Evolutionary conservation across 1,140 invertebrate species (phyloP).

Genomic region (Prorops nasuta): DNA sequence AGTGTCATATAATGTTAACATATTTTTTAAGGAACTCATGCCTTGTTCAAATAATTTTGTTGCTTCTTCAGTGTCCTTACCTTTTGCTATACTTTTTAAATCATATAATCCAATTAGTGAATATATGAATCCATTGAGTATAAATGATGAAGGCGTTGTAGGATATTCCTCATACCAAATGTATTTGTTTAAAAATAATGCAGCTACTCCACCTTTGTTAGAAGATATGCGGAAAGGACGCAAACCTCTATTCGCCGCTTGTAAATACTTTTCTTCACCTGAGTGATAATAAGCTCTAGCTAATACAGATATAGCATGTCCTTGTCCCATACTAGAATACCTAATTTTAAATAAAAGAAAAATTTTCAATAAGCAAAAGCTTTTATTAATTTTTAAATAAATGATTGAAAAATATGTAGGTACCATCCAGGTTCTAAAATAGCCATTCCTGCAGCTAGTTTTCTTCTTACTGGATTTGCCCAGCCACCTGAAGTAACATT

Average conservation of each 20-base stretch:
- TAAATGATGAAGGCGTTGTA: conserved; percentile 90
- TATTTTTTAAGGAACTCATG: conserved; percentile 82
- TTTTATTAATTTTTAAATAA: conserved; percentile 4
- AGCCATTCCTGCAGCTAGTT: conserved; percentile 72
- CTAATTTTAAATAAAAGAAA: conserved; percentile 52
- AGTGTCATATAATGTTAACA: conserved; percentile 92
- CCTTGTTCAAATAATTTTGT: conserved; percentile 80
- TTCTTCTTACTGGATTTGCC: conserved; percentile 82
- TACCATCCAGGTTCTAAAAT: conserved; percentile 83
- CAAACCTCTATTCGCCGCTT: conserved; percentile 77
- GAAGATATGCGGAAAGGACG: conserved; percentile 75
- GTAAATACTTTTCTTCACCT: conserved; percentile 73
- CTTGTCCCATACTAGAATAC: conserved; percentile 97
- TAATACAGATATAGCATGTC: conserved; percentile 92
- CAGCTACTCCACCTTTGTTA: conserved; percentile 77
- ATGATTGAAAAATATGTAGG: conserved; percentile 19
- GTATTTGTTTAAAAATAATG: conserved; percentile 79
- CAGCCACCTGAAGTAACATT: conserved; percentile 79
- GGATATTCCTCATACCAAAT: conserved; percentile 97
- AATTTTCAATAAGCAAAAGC: conserved; percentile 8
- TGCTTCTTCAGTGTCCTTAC: conserved; percentile 63
- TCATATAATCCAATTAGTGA: conserved; percentile 95
- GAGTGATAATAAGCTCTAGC: conserved; percentile 85
- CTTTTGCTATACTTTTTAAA: conserved; percentile 69
- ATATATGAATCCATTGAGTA: conserved; percentile 99